Evolutionary conservation across 2,888 invertebrate genomes (phyloP), one percentile per base, ranked within the genome.

Genomic region (Drosophila percnosoma): DNA sequence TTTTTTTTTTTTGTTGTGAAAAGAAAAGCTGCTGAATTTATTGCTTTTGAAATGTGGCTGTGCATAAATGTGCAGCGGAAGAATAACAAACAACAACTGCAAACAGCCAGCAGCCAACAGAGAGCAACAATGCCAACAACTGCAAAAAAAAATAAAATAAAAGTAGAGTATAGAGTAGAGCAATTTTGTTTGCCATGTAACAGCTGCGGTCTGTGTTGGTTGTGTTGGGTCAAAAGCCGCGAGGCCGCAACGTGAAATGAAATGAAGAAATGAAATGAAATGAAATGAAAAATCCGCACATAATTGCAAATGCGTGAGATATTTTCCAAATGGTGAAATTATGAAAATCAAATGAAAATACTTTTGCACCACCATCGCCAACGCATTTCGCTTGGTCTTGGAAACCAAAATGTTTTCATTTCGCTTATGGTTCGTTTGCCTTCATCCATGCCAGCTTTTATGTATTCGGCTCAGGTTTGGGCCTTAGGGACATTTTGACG

Each of bases 231-330:
- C 42, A 63, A 42, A 61, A 65, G 69, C 78, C 66, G 62, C 69
- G 55, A 58, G 64, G 65, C 80, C 75, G 60, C 67, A 51, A 74
- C 72, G 68, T 73, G 21, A 85, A 83, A 73, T 73, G 82, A 76
- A 70, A 72, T 63, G 76, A 75, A 74, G 51, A 51, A 76, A 76
- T 73, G 73, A 67, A 68, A 71, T 58, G 74, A 75, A 74, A 59
- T 59, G 49, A 80, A 81, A 79, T 83, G 75, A 80, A 80, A 87
- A 82, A 83, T 88, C 80, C 77, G 75, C 78, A 80, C 82, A 80
- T 90, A 89, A 87, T 90, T 90, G 85, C 80, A 81, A 80, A 88
- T 82, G 90, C 91, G 90, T 90, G 90, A 87, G 87, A 90, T 84
- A 77, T 76, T 90, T 88, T 79, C 87, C 79, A 87, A 90, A 88